Conservation (phyloP, 2,888 invertebrate genomes). For the Chymomyza procnemis region DNA sequence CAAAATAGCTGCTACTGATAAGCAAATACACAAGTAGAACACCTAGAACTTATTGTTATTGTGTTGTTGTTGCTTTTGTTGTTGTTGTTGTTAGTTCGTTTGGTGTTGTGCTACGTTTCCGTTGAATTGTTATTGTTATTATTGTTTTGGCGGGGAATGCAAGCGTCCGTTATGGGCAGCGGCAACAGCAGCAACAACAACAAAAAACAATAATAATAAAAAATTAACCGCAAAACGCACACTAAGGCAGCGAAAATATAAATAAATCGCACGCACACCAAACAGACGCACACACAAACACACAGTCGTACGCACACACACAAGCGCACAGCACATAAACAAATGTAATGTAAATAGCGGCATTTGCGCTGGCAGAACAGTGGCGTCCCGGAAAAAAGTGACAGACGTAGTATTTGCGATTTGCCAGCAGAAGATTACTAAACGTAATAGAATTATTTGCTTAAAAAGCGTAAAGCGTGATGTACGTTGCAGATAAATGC, state of each 20-base stretch:
- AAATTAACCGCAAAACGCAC: constrained; percentile 52
- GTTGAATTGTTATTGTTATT: constrained; percentile 38
- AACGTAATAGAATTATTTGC: too few species aligned
- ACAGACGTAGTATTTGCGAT: neutral
- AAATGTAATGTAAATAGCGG: neutral
- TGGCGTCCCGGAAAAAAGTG: constrained; percentile 11
- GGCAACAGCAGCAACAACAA: too few species aligned
- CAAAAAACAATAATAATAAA: constrained; percentile 41
- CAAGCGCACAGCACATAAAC: constrained; percentile 4
- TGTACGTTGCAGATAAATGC: too few species aligned
- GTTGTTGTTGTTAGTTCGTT: constrained; percentile 30
- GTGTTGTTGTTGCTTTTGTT: constrained; percentile 33
- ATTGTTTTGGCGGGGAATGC: constrained; percentile 42
- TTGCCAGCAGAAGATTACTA: too few species aligned
- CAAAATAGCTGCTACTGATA: constrained; percentile 40
- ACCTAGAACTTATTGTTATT: neutral
- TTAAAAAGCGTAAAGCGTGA: too few species aligned
- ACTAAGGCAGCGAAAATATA: constrained; percentile 39
- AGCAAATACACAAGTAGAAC: constrained; percentile 48
- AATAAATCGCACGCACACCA: constrained; percentile 51
- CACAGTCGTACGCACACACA: constrained; percentile 16
- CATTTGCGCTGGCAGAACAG: constrained; percentile 26
- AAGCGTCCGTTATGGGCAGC: constrained; percentile 8
- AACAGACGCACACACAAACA: constrained; percentile 22
- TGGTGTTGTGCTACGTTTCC: constrained; percentile 35